Conservation (phyloP, 2,888 invertebrate species). For the Omphaloscelis lunosa region DNA sequence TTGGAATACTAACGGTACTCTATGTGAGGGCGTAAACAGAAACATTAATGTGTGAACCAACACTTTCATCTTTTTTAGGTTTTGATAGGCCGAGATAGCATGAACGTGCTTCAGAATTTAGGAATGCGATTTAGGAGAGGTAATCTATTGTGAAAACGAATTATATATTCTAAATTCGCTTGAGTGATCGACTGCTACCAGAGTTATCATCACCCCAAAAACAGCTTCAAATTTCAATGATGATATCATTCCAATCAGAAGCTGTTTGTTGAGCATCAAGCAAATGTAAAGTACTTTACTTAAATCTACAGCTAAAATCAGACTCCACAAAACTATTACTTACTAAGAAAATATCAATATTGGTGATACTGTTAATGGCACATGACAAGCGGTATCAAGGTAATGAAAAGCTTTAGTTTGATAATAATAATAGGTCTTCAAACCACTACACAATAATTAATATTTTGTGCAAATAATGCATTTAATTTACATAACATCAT, state of each 20-base stretch:
- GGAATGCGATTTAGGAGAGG: no score
- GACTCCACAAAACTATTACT: neutral
- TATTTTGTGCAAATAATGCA: neutral
- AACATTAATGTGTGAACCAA: no score
- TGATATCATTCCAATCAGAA: neutral
- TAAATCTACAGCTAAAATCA: neutral
- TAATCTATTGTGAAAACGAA: no score
- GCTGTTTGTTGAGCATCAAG: neutral
- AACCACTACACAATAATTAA: neutral
- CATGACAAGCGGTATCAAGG: neutral
- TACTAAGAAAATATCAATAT: neutral
- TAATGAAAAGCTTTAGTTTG: neutral
- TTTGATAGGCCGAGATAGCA: no score
- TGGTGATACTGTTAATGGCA: conserved; percentile 4
- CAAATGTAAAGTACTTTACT: neutral
- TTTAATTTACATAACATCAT: neutral
- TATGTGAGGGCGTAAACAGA: no score
- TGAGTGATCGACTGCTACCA: no score
- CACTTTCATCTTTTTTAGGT: no score
- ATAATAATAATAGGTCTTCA: neutral
- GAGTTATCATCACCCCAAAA: no score
- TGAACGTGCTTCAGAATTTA: no score
- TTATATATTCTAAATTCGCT: no score
- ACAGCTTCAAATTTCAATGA: no score
- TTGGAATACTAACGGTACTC: no score